A percentile compares a stretch with the other conserved stretches of the same genome.
These are phyloP conservation scores for Cardiocondyla obscurior DNA, from an alignment of 1,140 invertebrate species.

Conservation along the genomic window DNA sequence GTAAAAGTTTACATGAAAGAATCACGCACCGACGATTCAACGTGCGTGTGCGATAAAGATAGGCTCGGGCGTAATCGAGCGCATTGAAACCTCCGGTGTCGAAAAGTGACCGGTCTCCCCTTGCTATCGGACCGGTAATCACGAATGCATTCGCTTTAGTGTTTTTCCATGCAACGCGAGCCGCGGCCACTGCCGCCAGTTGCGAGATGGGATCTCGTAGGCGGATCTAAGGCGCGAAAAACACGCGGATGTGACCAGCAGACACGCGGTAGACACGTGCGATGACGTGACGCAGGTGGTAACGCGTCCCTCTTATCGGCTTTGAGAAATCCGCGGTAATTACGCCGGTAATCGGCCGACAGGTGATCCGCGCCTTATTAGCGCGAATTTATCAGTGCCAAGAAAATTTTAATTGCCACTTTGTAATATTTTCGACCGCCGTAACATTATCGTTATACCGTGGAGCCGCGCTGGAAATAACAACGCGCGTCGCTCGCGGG, in stretches of 20 bases:
- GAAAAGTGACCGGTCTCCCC: slow-evolving; percentile 1
- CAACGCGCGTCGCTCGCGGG: neutral
- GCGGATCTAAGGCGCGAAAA: neutral
- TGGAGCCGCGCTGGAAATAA: no score
- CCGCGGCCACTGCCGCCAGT: no score
- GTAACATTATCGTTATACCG: neutral
- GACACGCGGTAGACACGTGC: slow-evolving; percentile 43
- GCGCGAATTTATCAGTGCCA: neutral
- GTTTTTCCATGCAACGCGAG: slow-evolving; percentile 24
- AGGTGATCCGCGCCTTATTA: neutral
- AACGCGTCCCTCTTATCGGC: neutral
- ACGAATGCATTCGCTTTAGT: slow-evolving; percentile 8
- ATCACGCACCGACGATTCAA: neutral
- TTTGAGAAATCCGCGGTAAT: slow-evolving; percentile 18
- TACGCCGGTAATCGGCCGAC: neutral
- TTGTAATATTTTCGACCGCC: neutral
- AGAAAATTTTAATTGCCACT: neutral
- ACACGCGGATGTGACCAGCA: neutral
- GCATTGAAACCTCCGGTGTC: neutral
- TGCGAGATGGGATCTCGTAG: no score
- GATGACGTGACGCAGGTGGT: neutral
- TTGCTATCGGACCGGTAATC: slow-evolving; percentile 1
- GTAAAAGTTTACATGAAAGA: neutral
- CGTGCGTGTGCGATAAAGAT: neutral
- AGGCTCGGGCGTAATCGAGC: neutral